These are phyloP conservation scores for Pycnonotus jocosus DNA, from an alignment of 2,113 vertebrate species.

Conservation along the genomic window DNA sequence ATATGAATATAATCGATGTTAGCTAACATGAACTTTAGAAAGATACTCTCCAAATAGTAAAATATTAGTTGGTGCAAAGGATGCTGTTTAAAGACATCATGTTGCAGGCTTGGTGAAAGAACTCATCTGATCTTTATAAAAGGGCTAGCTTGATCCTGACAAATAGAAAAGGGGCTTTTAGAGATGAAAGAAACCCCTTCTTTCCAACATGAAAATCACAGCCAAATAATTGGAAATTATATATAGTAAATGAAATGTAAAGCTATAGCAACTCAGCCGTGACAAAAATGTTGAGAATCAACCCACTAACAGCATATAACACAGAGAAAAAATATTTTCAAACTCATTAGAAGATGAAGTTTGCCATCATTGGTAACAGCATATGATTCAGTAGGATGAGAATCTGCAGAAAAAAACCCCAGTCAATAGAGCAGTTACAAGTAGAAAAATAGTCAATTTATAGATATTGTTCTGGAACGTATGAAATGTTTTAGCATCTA, in stretches of 20 bases:
- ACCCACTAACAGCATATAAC: not conserved
- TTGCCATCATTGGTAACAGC: not conserved
- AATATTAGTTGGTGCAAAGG: not conserved
- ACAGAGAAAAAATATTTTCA: not conserved
- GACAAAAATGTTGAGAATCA: not conserved
- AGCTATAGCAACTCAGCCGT: not conserved
- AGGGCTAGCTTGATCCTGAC: not conserved
- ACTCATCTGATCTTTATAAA: not conserved
- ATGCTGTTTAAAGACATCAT: not conserved
- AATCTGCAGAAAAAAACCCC: not conserved
- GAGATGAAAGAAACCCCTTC: not conserved
- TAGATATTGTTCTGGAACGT: not conserved
- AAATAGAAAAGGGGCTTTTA: not conserved
- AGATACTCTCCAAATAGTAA: not conserved
- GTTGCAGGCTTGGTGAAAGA: not conserved
- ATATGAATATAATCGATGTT: not conserved
- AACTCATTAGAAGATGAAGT: not conserved
- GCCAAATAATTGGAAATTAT: not conserved
- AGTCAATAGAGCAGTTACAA: not conserved
- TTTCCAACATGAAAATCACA: not conserved
- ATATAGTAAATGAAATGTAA: not conserved
- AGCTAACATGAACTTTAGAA: not conserved
- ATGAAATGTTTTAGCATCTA: not conserved
- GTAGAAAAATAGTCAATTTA: not conserved
- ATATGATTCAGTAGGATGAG: not conserved